These are phyloP conservation scores for Drosophila limbata DNA, from an alignment of 2,888 invertebrate genomes.

Conservation along the genomic window DNA sequence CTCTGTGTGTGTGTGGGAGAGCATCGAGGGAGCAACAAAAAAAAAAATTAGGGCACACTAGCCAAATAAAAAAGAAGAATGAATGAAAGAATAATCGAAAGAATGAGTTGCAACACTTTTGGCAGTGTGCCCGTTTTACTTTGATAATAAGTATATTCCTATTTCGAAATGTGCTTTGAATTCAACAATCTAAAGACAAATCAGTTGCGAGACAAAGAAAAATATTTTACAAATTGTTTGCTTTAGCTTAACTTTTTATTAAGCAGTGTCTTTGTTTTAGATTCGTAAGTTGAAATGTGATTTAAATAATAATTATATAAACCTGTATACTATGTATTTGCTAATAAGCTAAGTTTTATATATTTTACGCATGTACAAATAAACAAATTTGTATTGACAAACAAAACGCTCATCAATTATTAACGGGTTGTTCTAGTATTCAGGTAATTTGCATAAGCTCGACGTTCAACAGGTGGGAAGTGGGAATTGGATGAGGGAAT, in stretches of 20 bases:
- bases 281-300: conserved; percentile 57
- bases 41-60: conserved; percentile 67
- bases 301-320: conserved; percentile 54
- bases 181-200: conserved; percentile 30
- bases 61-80: conserved; percentile 29
- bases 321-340: conserved; percentile 22
- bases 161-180: conserved; percentile 55
- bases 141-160: conserved; percentile 50
- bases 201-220: conserved; percentile 4
- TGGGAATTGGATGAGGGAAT: background rate
- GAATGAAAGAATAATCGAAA: conserved; percentile 2
- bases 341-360: conserved; percentile 38
- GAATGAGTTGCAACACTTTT: conserved; percentile 67
- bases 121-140: conserved; percentile 73
- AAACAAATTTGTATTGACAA: conserved; percentile 24
- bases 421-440: background rate
- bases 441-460: conserved; percentile 10
- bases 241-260: background rate
- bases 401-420: conserved; percentile 24
- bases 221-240: conserved; percentile 1
- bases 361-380: conserved; percentile 25
- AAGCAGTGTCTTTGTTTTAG: conserved; percentile 12
- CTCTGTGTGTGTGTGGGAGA: conserved; percentile 7
- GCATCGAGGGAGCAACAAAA: conserved; percentile 8
- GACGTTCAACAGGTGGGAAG: conserved; percentile 30